Percentiles rank a stretch among this genome's conserved stretches.
These are phyloP conservation scores for Sinotaia quadrata DNA, from an alignment of 2,888 invertebrate species.

Conservation along the genomic window DNA sequence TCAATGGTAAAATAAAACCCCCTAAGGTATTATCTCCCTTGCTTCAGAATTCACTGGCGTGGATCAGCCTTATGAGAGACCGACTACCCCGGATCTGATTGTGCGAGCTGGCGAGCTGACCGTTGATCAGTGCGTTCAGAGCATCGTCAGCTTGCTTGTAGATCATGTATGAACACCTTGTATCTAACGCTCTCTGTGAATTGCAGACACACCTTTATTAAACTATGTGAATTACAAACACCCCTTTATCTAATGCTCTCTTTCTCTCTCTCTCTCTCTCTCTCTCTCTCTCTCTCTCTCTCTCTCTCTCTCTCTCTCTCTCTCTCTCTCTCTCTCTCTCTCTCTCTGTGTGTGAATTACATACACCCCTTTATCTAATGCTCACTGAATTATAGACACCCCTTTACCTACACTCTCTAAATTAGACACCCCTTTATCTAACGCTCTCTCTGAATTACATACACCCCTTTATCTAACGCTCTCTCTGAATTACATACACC, in stretches of 20 bases:
- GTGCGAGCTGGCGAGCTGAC: constrained; percentile 87
- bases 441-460: too few relatives aligned
- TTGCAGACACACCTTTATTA: too few relatives aligned
- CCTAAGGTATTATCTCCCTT: too few relatives aligned
- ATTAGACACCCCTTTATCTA: background rate
- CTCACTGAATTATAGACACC: background rate
- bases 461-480: background rate
- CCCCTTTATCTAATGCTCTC: background rate
- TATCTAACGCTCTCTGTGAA: too few relatives aligned
- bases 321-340: constrained; percentile 3
- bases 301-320: constrained; percentile 1
- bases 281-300: constrained; percentile 8
- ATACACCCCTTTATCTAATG: background rate
- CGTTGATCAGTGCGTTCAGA: constrained; percentile 88
- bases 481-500: background rate
- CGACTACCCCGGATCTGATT: constrained; percentile 87
- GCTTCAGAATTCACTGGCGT: constrained; percentile 84
- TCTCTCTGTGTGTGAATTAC: background rate
- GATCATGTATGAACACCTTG: too few relatives aligned
- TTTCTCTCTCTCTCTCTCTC: background rate
- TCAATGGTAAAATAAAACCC: too few relatives aligned
- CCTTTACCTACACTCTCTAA: background rate
- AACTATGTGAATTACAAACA: too few relatives aligned
- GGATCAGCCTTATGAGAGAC: constrained; percentile 92
- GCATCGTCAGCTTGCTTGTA: constrained; percentile 87